These are phyloP conservation scores for Clepsis dumicolana DNA, from an alignment of 2,888 invertebrate genomes.

Conservation along the genomic window DNA sequence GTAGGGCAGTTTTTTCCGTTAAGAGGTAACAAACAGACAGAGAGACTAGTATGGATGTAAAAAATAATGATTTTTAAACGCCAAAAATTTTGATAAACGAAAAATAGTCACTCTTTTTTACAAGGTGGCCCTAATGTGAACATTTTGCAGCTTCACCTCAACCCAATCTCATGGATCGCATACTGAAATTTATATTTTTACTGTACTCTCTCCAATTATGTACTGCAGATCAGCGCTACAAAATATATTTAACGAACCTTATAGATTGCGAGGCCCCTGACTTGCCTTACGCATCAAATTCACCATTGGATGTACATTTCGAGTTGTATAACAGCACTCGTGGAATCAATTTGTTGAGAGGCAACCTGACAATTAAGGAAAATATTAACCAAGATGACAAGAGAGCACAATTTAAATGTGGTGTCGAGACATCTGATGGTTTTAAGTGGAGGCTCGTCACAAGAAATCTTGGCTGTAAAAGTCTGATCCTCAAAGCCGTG, in stretches of 20 bases:
- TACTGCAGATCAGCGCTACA: neutral
- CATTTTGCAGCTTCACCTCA: neutral
- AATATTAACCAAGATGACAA: neutral
- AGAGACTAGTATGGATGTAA: too few species aligned
- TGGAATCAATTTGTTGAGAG: conserved; percentile 1
- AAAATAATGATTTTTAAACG: neutral
- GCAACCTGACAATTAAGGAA: conserved; percentile 12
- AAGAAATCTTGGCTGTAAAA: conserved; percentile 17
- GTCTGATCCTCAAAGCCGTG: neutral
- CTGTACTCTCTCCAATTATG: neutral
- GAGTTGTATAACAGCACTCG: conserved; percentile 6
- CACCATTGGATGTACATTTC: neutral
- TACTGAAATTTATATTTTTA: neutral
- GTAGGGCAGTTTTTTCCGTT: too few species aligned
- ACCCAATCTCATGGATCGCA: neutral
- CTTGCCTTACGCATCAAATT: neutral
- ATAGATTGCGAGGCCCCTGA: neutral
- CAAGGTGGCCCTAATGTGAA: neutral
- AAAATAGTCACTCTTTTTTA: conserved; percentile 1
- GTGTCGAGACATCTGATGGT: conserved; percentile 2
- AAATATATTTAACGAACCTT: neutral
- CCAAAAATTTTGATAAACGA: neutral
- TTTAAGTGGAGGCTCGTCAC: conserved; percentile 15
- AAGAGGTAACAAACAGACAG: too few species aligned
- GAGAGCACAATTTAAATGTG: conserved; percentile 12